Conservation (phyloP, 30 jellyfish, hydroid and myxozoan genomes). For the Catostylus mosaicus region DNA sequence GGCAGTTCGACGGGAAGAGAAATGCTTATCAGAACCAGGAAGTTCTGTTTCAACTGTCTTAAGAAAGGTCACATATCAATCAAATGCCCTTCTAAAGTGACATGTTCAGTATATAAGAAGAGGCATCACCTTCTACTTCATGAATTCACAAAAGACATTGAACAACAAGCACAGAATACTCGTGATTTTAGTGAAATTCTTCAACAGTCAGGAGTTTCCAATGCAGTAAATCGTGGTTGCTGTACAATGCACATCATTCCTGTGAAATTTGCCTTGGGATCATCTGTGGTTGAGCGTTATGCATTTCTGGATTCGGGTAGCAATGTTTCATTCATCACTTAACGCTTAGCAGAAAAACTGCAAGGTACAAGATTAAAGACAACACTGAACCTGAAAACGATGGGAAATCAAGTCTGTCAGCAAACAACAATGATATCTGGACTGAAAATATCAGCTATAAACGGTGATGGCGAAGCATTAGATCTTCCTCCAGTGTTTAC, state of each 20-base stretch:
- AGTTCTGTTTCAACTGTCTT: too few species aligned
- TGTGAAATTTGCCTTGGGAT: neutral
- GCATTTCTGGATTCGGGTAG: slow-evolving; percentile 1
- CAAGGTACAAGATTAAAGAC: slow-evolving; percentile 26
- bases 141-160: neutral
- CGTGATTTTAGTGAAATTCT: neutral
- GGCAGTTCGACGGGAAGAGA: slow-evolving; percentile 43
- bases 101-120: neutral
- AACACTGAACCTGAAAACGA: slow-evolving; percentile 6
- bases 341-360: neutral
- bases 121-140: slow-evolving; percentile 7
- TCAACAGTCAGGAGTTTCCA: neutral
- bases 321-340: neutral
- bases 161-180: neutral
- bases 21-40: too few species aligned
- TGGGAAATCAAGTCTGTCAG: slow-evolving; percentile 22
- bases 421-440: slow-evolving; percentile 32
- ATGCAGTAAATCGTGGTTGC: slow-evolving; percentile 1
- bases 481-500: slow-evolving; percentile 48
- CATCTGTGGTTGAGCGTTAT: neutral
- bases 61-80: neutral
- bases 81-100: slow-evolving; percentile 6
- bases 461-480: slow-evolving; percentile 35
- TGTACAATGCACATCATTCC: neutral
- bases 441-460: slow-evolving; percentile 10